Percentiles rank a stretch among this genome's conserved stretches.
These are phyloP conservation scores for Phataginus tricuspis DNA, from an alignment of 2,797 vertebrate genomes.

Conservation along the genomic window DNA sequence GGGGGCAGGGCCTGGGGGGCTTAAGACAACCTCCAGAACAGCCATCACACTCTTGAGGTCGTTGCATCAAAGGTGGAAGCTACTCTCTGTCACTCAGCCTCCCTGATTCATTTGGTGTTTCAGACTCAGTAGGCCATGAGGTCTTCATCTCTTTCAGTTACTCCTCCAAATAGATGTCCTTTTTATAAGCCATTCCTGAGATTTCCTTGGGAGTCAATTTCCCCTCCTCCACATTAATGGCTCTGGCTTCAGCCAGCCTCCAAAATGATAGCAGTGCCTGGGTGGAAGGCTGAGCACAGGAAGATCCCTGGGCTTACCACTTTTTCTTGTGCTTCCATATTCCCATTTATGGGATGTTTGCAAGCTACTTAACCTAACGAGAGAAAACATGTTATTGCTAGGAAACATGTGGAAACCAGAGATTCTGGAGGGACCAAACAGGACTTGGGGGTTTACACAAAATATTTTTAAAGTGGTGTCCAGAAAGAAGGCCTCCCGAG, in stretches of 20 bases:
- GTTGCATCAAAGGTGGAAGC: conserved; percentile 65
- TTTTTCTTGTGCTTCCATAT: neutral
- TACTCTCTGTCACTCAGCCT: conserved; percentile 56
- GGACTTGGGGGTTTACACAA: conserved; percentile 42
- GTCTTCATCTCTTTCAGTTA: conserved; percentile 66
- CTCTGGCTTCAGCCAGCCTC: conserved; percentile 3
- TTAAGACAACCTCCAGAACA: conserved; percentile 25
- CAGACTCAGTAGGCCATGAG: conserved; percentile 38
- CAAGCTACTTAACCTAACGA: neutral
- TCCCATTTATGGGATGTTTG: conserved; percentile 47
- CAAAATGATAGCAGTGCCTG: neutral
- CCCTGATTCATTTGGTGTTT: conserved; percentile 80
- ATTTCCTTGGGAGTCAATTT: conserved; percentile 54
- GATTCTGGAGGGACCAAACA: neutral
- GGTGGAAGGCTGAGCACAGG: neutral
- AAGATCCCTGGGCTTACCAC: neutral
- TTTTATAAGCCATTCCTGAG: conserved; percentile 58
- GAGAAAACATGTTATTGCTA: neutral
- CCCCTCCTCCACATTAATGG: neutral
- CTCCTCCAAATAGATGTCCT: conserved; percentile 61
- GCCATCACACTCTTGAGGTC: conserved; percentile 73
- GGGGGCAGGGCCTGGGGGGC: neutral
- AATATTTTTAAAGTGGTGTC: conserved; percentile 54
- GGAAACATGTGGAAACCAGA: conserved; percentile 42
- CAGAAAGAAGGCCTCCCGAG: conserved; percentile 39